Evolutionary conservation across 1,140 invertebrate species (phyloP), one percentile per base, ranked within the genome.

Genomic region (Centruroides sculpturatus): DNA sequence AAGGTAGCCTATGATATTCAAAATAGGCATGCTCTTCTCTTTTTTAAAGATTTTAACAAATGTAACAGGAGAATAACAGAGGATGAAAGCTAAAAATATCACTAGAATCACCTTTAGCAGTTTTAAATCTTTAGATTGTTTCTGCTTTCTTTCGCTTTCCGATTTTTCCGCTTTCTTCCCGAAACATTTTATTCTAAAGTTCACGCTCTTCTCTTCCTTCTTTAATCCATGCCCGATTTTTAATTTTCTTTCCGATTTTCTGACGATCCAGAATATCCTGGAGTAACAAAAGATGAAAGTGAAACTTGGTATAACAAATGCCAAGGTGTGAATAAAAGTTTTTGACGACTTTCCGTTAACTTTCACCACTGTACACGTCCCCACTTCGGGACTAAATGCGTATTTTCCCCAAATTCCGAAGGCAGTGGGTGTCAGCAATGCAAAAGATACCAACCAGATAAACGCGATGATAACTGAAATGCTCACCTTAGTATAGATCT

Each of bases 281-380:
- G 86, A 84, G 67, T 90, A 90, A 69, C 86, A 89, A 65, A 86
- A 77, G 12, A 87, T 80, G 59, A 89, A 89, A 46, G 83, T 83
- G 51, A 86, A 68, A 69, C 85, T 88, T 0, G 86, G 87, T 12
- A 87, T 76, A 66, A 87, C 78, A 70, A 90, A 90, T 11, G 86
- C 87, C 9, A 84, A 76, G 1, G 87, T 80, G 68, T 89, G 89
- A 0, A 90, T 78, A 64, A 88, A 87, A 69, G 86, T 83, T 68
- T 90, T 90, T 0, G 87, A 86, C 3, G 84, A 86, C 5, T 78
- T 74, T 10, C 81, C 80, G 51, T 83, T 77, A 62, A 87, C 85
- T 7, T 49, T 23, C 0, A 89, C 70, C 64, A 89, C 89, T 3
- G 86, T 85, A 68, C 87, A 90, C 0, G 85, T 87, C 3, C 85